These are phyloP conservation scores for Drosophila malerkotliana DNA, from an alignment of 1,140 invertebrate species.

Conservation along the genomic window DNA sequence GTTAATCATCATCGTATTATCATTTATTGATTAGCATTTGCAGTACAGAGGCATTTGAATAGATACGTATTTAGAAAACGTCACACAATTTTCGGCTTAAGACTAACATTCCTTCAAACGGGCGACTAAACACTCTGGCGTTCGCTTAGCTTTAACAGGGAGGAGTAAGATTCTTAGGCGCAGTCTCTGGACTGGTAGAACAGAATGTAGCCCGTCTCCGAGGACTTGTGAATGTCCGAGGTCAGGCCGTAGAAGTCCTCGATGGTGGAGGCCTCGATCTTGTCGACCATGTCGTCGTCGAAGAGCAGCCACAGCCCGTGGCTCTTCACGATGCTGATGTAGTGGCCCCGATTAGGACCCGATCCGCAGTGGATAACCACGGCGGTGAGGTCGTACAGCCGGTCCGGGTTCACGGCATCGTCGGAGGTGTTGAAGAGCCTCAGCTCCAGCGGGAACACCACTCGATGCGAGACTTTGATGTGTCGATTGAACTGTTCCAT, in stretches of 20 bases:
- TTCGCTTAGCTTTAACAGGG: constrained; percentile 6
- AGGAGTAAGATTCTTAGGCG: constrained; percentile 20
- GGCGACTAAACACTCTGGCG: constrained; percentile 9
- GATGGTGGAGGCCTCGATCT: constrained; percentile 99
- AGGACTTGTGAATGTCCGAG: constrained; percentile 98
- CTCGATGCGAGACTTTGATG: constrained; percentile 99
- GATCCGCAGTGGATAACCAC: constrained; percentile 99
- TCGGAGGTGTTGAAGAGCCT: constrained; percentile 99
- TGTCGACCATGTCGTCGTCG: constrained; percentile 99
- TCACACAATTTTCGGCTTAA: constrained; percentile 48
- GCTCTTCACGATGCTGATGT: constrained; percentile 99
- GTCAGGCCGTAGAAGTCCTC: constrained; percentile 99
- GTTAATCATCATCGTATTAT: constrained; percentile 26
- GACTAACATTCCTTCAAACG: constrained; percentile 17
- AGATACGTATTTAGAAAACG: constrained; percentile 25
- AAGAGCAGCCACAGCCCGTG: constrained; percentile 99
- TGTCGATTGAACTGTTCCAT: constrained; percentile 99
- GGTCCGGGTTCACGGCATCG: constrained; percentile 98
- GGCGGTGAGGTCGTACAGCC: constrained; percentile 98
- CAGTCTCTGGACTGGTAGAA: constrained; percentile 99
- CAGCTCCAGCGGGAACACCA: constrained; percentile 99
- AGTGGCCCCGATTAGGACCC: constrained; percentile 99
- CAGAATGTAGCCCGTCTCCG: constrained; percentile 99
- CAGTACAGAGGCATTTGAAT: constrained; percentile 20
- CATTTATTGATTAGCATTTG: constrained; percentile 29